Percentiles rank a stretch among this genome's conserved stretches.
Evolutionary conservation across 2,113 vertebrate genomes (phyloP).

Genomic region (Patagioenas fasciata): DNA sequence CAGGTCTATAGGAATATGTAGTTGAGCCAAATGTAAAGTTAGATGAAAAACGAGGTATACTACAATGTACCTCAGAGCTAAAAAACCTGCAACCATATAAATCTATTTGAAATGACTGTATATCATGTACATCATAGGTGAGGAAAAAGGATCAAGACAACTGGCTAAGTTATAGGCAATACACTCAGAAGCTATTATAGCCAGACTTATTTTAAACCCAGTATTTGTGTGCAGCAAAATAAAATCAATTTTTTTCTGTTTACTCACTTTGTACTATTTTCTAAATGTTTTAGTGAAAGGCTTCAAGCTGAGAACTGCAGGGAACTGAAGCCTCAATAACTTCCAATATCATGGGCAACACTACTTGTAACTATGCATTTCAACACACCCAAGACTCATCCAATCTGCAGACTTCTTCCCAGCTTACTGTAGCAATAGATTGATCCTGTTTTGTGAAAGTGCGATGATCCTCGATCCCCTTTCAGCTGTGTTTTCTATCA

Average conservation of each 20-base stretch:
- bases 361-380: neutral
- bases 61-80: neutral
- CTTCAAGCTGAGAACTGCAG: neutral
- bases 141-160: neutral
- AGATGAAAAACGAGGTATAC: neutral
- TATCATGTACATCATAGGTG: neutral
- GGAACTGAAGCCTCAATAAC: neutral
- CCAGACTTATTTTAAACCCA: neutral
- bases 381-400: neutral
- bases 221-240: neutral
- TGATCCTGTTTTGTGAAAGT: neutral
- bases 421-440: neutral
- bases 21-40: neutral
- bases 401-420: neutral
- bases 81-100: neutral
- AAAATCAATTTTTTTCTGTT: neutral
- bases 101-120: neutral
- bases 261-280: neutral
- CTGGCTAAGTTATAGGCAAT: neutral
- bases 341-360: neutral
- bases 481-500: neutral
- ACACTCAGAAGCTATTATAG: neutral
- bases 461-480: neutral
- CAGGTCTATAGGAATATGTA: neutral
- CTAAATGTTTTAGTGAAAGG: constrained; percentile 8